Evolutionary conservation across 2,888 invertebrate genomes (phyloP).

Genomic region (Meteorus cinctellus): DNA sequence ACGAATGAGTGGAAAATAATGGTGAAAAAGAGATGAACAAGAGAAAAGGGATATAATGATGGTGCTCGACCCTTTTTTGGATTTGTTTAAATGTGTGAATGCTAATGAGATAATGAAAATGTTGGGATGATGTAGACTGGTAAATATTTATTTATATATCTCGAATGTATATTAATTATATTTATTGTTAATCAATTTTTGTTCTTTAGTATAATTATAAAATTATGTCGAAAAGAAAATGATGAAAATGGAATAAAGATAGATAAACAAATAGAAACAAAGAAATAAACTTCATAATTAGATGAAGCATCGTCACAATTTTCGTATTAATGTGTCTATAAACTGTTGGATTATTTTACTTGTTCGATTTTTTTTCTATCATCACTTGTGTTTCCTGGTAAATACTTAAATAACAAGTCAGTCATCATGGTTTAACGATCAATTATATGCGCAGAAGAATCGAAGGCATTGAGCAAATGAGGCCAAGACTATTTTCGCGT

Average conservation of each 20-base stretch:
- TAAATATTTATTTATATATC: slow-evolving; percentile 36
- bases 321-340: not conserved
- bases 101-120: slow-evolving; percentile 61
- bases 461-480: slow-evolving; percentile 27
- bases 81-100: slow-evolving; percentile 58
- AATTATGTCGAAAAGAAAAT: not conserved
- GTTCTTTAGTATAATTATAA: not conserved
- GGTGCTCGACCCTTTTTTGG: slow-evolving; percentile 49
- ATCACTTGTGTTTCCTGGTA: slow-evolving; percentile 20
- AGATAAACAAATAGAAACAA: not conserved
- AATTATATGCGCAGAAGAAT: slow-evolving; percentile 28
- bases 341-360: not conserved
- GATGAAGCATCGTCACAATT: not conserved
- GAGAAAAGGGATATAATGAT: slow-evolving; percentile 29
- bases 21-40: slow-evolving; percentile 28
- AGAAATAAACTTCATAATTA: slow-evolving; percentile 2
- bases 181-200: slow-evolving; percentile 6
- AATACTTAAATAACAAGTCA: slow-evolving; percentile 15
- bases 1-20: slow-evolving; percentile 56
- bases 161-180: not conserved
- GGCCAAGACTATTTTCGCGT: slow-evolving; percentile 31
- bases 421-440: slow-evolving; percentile 34
- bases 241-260: not conserved
- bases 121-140: slow-evolving; percentile 51
- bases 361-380: slow-evolving; percentile 1